Percentiles rank a stretch among this genome's conserved stretches.
These are phyloP conservation scores for Proterorhinus semilunaris DNA, from an alignment of 2,113 vertebrate species.

Conservation along the genomic window DNA sequence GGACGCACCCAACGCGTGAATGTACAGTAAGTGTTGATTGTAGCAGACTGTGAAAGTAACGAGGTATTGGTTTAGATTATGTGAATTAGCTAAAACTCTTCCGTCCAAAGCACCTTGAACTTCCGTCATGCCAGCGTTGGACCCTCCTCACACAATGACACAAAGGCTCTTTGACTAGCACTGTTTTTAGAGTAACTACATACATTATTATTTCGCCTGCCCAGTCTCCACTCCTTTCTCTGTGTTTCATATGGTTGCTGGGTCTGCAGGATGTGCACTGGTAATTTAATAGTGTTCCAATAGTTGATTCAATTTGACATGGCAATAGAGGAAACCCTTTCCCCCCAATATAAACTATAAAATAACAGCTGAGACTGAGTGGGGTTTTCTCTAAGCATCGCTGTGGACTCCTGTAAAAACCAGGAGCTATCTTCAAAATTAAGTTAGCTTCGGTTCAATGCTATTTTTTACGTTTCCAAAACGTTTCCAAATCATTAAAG, in stretches of 20 bases:
- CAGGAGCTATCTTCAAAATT: conserved; percentile 53
- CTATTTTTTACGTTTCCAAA: no score
- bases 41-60: neutral
- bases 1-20: conserved; percentile 45
- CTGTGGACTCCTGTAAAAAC: conserved; percentile 56
- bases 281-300: conserved; percentile 31
- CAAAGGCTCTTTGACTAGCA: conserved; percentile 66
- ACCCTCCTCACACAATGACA: conserved; percentile 50
- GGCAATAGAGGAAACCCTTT: conserved; percentile 38
- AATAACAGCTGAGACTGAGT: conserved; percentile 38
- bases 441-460: conserved; percentile 10
- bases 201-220: conserved; percentile 43
- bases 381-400: conserved; percentile 53
- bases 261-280: conserved; percentile 42
- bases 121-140: conserved; percentile 47
- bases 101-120: conserved; percentile 39
- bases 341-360: conserved; percentile 33
- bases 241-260: conserved; percentile 16
- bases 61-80: neutral
- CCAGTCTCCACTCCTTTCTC: conserved; percentile 35
- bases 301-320: conserved; percentile 5
- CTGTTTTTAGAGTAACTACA: conserved; percentile 69
- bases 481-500: no score
- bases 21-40: conserved; percentile 13
- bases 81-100: neutral